Base-by-base conservation (phyloP, 1,140 invertebrate species). In the Drosophila athabasca region DNA sequence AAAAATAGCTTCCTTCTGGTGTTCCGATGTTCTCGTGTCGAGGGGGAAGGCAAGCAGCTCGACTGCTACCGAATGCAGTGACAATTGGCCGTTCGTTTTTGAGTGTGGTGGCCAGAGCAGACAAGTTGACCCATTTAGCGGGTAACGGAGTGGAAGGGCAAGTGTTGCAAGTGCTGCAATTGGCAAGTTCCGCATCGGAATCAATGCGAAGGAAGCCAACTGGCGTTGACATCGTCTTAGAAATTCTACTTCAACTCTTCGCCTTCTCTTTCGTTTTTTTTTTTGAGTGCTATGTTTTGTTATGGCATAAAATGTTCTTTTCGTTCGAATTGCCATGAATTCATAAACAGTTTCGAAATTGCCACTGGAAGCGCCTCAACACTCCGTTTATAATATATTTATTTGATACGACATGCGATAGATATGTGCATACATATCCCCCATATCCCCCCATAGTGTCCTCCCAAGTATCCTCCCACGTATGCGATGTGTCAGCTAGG, bases 61-160 rank as follows among this genome's bases (percentile, higher is more conserved):
- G 15, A 43, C 15, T 29, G 31, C 44, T 57, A n/a, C 29, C 64
- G 49, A 75, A 60, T 31, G 67, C 79, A 58, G 67, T 84, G 80
- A 85, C 80, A 84, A 84, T 84, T 84, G 80, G 54, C 81, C 71
- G 62, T 70, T 83, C 35, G 4, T 13, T 39, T 5, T 35, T 39
- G 35, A 13, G 11, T 58, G 57, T 70, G 60, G 52, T 66, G 71
- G 52, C 64, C 46, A 80, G 66, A 76, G 62, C 62, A 81, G 81
- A 85, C 80, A 76, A 85, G 80, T 84, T 84, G 80, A 85, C 80
- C 80, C 77, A 84, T 85, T 84, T 83, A 64, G 35, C 55, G 54
- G 49, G 52, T 11, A 43, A 22, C 45, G 52, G 19, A 48, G 24
- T 22, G 29, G 43, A 39, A 44, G 22, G 51, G 9, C 11, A 22